Conservation (phyloP, 2,113 vertebrate species). For the Perca flavescens region DNA sequence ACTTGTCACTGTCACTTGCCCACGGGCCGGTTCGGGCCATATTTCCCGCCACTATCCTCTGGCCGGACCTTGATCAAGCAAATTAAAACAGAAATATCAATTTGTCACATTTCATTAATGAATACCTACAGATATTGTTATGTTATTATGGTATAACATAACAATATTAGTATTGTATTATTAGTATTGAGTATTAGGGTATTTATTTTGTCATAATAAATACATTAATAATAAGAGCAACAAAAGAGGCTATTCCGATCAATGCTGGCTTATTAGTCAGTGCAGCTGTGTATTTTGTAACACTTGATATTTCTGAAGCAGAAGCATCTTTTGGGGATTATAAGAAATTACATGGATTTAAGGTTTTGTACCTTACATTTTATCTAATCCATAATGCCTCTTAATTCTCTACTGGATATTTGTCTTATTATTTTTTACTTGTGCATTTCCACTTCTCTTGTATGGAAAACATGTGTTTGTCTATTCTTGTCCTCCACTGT, state of each 20-base stretch:
- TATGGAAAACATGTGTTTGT: constrained; percentile 37
- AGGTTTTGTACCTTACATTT: constrained; percentile 57
- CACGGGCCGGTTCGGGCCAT: too few species aligned
- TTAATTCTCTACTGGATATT: constrained; percentile 38
- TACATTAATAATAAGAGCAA: neutral
- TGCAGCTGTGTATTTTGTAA: constrained; percentile 3
- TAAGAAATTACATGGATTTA: constrained; percentile 56
- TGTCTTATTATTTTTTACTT: constrained; percentile 29
- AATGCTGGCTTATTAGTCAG: constrained; percentile 22
- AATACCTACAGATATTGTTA: too few species aligned
- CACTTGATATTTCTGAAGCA: constrained; percentile 46
- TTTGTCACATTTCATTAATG: too few species aligned
- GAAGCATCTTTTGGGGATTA: constrained; percentile 51
- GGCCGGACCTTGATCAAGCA: too few species aligned
- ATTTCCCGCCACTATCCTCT: too few species aligned
- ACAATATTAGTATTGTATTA: too few species aligned
- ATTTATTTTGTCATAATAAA: too few species aligned
- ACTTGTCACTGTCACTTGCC: too few species aligned
- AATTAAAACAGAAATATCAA: too few species aligned
- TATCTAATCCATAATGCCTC: constrained; percentile 63
- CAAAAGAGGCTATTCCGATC: constrained; percentile 29
- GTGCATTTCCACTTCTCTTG: constrained; percentile 28
- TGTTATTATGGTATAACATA: too few species aligned
- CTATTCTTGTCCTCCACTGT: constrained; percentile 17
- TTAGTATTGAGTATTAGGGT: too few species aligned